Evolutionary conservation across 1,140 invertebrate genomes (phyloP), one percentile per base, ranked within the genome.

Genomic region (Drosophila nigrodunni): DNA sequence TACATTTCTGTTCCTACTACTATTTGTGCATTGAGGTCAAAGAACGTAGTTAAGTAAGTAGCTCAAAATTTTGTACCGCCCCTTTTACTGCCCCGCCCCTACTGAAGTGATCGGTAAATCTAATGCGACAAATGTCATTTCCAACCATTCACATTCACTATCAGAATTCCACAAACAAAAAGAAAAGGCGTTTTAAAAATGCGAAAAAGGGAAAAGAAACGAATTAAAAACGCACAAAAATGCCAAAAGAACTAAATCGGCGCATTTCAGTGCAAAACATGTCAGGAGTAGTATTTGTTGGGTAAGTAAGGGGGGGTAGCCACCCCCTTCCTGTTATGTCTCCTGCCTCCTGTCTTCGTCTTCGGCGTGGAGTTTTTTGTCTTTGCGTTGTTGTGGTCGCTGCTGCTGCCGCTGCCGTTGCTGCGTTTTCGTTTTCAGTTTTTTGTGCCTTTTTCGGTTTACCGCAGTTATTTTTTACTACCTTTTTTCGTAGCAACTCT

Each of bases 401-500:
- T 77, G 72, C 78, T 65, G 76, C 72, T 69, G 66, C 68, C 76
- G 76, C 72, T 69, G 66, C 68, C 76, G 77, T 65, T 88, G 77
- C 82, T 82, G 77, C 80, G 65, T 61, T 75, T 70, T 77, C 77
- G 64, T 74, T 44, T 66, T 72, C 67, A 73, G 30, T 85, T 87
- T 88, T 88, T 89, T 89, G 83, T 88, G 85, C 80, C 80, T 89
- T 89, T 87, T 89, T 89, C 69, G 85, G 85, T 90, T 89, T 89
- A 89, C 85, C 85, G 85, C 85, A 89, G 85, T 85, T 89, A 90
- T 89, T 89, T 88, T 89, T 88, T 88, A 88, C 85, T 88, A 89
- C 85, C 80, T 88, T 88, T 88, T 87, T 83, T 78, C 81, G 85
- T 89, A 81, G 85, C 83, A 88, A 73, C 85, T 54, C 68, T 61